These are phyloP conservation scores for Amblyjoppa fuscipennis DNA, from an alignment of 2,888 invertebrate species.

Conservation along the genomic window DNA sequence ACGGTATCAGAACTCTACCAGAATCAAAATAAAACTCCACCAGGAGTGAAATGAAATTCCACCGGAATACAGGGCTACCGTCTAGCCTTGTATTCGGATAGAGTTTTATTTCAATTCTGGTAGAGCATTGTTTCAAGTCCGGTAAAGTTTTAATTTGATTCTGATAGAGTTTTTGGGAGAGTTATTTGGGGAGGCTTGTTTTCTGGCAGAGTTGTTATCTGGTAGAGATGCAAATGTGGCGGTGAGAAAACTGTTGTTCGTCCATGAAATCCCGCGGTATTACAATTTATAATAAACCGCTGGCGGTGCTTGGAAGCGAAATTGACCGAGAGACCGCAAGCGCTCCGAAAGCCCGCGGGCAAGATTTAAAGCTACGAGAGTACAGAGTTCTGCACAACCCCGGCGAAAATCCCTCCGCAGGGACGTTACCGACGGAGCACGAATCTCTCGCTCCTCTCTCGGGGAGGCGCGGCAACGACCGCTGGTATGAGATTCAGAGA, in stretches of 20 bases:
- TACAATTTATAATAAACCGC: background rate
- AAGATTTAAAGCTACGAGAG: background rate
- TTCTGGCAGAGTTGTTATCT: too few species aligned
- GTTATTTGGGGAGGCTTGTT: too few species aligned
- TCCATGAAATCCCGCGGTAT: background rate
- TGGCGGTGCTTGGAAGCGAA: conserved; percentile 4
- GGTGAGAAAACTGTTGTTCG: background rate
- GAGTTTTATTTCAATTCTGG: too few species aligned
- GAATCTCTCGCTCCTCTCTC: background rate
- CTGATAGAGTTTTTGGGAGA: too few species aligned
- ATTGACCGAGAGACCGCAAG: background rate
- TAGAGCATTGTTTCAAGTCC: too few species aligned
- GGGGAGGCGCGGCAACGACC: conserved; percentile 6
- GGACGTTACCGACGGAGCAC: conserved; percentile 54
- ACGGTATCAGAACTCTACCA: too few species aligned
- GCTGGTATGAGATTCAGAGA: conserved; percentile 26
- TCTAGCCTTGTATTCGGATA: too few species aligned
- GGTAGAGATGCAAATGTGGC: too few species aligned
- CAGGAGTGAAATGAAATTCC: too few species aligned
- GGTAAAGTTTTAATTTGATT: too few species aligned
- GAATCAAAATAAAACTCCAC: too few species aligned
- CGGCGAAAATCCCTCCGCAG: conserved; percentile 1
- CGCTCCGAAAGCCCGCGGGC: background rate
- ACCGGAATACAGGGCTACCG: too few species aligned
- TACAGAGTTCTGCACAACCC: conserved; percentile 27